phyloP scores from a whole-genome alignment of 2,113 vertebrate species.

The Conger conger region DNA sequence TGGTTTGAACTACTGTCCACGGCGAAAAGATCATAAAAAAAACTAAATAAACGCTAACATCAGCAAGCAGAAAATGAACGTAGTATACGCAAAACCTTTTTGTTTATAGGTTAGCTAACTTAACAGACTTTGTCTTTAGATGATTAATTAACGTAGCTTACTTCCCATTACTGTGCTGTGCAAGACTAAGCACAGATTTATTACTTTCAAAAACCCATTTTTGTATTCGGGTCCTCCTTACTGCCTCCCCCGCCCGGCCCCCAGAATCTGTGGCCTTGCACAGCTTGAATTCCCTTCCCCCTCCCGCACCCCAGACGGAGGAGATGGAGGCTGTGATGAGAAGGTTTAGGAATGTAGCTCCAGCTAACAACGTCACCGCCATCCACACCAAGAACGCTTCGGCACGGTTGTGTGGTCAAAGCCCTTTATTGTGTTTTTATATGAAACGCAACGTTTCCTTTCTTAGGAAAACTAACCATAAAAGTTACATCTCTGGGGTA shows the following conservation, averaged over 20 bases:
- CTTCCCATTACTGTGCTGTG: too few relatives aligned
- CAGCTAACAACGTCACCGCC: slow-evolving; percentile 1
- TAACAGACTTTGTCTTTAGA: too few relatives aligned
- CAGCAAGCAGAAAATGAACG: too few relatives aligned
- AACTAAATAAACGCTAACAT: too few relatives aligned
- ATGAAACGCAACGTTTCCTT: background rate
- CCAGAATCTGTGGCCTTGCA: background rate
- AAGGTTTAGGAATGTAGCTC: slow-evolving; percentile 8
- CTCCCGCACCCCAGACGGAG: background rate
- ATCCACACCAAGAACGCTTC: background rate
- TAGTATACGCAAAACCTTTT: too few relatives aligned
- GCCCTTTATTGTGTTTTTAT: background rate
- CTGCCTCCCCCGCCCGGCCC: background rate
- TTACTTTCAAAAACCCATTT: background rate
- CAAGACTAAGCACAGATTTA: background rate
- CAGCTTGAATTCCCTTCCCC: slow-evolving; percentile 7
- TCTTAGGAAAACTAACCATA: background rate
- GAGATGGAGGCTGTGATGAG: slow-evolving; percentile 3
- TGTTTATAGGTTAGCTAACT: too few relatives aligned
- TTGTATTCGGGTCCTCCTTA: background rate
- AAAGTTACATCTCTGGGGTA: background rate
- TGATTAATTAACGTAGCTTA: too few relatives aligned
- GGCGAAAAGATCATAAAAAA: too few relatives aligned
- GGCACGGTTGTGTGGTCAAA: background rate
- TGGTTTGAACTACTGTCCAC: too few relatives aligned